phyloP scores from a whole-genome alignment of 2,797 vertebrate genomes.

The Discoglossus pictus region DNA sequence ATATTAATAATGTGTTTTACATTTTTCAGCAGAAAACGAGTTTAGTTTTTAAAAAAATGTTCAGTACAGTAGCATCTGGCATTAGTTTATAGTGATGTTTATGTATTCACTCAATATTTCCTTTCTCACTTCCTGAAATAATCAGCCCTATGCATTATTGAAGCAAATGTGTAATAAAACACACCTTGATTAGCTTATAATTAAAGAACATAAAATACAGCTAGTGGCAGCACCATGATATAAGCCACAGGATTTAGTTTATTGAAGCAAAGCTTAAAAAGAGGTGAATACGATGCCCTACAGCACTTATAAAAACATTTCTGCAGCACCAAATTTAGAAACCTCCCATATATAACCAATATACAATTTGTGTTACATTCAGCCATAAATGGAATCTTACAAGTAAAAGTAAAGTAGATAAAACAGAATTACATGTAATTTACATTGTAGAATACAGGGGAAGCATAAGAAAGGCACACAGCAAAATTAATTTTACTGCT shows the following conservation, averaged over 20 bases:
- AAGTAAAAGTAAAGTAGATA: too few species aligned
- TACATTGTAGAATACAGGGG: too few species aligned
- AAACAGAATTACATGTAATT: too few species aligned
- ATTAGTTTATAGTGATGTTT: background rate
- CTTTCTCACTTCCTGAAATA: background rate
- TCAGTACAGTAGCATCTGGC: background rate
- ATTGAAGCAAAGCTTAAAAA: constrained; percentile 10
- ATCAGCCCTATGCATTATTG: background rate
- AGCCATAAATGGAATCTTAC: too few species aligned
- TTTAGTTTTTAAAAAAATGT: too few species aligned
- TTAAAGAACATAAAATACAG: constrained; percentile 7
- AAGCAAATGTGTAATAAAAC: constrained; percentile 3
- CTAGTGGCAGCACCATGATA: constrained; percentile 5
- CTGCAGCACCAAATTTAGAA: too few species aligned
- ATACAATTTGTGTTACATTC: too few species aligned
- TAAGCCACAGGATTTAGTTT: constrained; percentile 21
- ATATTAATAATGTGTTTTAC: too few species aligned
- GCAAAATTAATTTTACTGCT: too few species aligned
- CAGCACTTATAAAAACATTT: constrained; percentile 13
- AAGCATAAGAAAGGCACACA: too few species aligned
- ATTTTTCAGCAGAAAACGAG: too few species aligned
- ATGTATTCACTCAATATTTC: background rate
- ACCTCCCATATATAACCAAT: too few species aligned
- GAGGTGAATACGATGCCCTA: background rate
- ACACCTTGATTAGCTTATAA: constrained; percentile 24